phyloP scores from a whole-genome alignment of 2,888 invertebrate genomes.

The Anthophora plumipes region DNA sequence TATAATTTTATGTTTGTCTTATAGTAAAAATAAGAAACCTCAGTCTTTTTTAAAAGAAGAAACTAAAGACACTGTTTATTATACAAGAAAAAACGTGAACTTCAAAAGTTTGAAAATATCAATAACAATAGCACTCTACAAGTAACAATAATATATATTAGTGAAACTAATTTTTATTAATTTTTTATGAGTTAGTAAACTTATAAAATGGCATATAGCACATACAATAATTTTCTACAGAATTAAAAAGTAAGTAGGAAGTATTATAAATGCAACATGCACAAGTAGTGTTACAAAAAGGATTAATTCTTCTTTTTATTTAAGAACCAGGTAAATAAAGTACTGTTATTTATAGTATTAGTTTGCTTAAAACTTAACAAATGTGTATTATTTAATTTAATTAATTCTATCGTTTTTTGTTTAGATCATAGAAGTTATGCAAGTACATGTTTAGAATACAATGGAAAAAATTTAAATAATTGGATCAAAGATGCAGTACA shows the following conservation, averaged over 20 bases:
- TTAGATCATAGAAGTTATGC: constrained; percentile 26
- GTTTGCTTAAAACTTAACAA: background rate
- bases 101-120: constrained; percentile 24
- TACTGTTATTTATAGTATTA: background rate
- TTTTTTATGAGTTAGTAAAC: constrained; percentile 19
- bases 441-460: constrained; percentile 25
- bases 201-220: constrained; percentile 29
- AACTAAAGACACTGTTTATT: constrained; percentile 1
- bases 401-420: background rate
- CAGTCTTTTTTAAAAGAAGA: constrained; percentile 18
- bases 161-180: constrained; percentile 22
- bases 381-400: background rate
- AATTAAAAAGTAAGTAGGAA: background rate
- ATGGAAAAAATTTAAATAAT: constrained; percentile 51
- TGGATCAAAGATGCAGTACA: constrained; percentile 60
- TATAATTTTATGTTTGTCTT: constrained; percentile 40
- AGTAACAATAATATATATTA: constrained; percentile 28
- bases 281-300: constrained; percentile 32
- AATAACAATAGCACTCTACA: constrained; percentile 13
- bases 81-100: constrained; percentile 20
- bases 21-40: constrained; percentile 23
- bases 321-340: constrained; percentile 37
- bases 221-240: constrained; percentile 13
- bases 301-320: constrained; percentile 22
- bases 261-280: constrained; percentile 27